These are phyloP conservation scores for Euspilapteryx auroguttella DNA, from an alignment of 2,888 invertebrate species.

Conservation along the genomic window DNA sequence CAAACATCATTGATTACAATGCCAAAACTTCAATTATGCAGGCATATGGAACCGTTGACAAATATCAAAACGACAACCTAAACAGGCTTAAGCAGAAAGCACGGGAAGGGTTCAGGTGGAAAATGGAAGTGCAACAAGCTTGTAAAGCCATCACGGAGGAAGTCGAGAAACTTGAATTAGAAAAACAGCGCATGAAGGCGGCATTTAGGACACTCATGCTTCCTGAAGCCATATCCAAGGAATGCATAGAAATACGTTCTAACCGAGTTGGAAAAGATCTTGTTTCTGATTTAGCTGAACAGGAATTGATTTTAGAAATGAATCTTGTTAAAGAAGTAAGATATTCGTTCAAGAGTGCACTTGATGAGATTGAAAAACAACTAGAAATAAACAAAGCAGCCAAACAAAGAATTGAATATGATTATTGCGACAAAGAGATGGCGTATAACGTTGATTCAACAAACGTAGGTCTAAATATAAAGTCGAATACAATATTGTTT, in stretches of 20 bases:
- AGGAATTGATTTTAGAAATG: slow-evolving; percentile 75
- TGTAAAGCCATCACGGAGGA: slow-evolving; percentile 71
- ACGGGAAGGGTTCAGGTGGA: slow-evolving; percentile 73
- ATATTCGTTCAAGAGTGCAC: slow-evolving; percentile 61
- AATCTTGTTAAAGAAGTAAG: slow-evolving; percentile 71
- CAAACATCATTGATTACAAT: slow-evolving; percentile 62
- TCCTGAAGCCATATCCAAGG: slow-evolving; percentile 75
- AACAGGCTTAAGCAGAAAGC: slow-evolving; percentile 67
- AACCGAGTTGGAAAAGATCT: slow-evolving; percentile 72
- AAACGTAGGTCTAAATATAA: slow-evolving; percentile 70
- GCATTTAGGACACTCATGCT: slow-evolving; percentile 67
- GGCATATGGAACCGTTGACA: slow-evolving; percentile 67
- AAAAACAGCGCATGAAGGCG: slow-evolving; percentile 68
- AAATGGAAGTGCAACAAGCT: slow-evolving; percentile 71
- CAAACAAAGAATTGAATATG: slow-evolving; percentile 81
- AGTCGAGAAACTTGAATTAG: slow-evolving; percentile 67
- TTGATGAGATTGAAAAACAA: slow-evolving; percentile 70
- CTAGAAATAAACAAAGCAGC: slow-evolving; percentile 75
- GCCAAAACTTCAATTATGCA: slow-evolving; percentile 66
- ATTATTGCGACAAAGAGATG: slow-evolving; percentile 90
- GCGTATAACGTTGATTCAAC: slow-evolving; percentile 75
- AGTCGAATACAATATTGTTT: slow-evolving; percentile 72
- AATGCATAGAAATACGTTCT: slow-evolving; percentile 72
- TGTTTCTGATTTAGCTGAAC: slow-evolving; percentile 75
- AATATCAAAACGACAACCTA: slow-evolving; percentile 69